Base-by-base conservation (phyloP, 2,888 invertebrate genomes). In the Chouioia cunea region DNA sequence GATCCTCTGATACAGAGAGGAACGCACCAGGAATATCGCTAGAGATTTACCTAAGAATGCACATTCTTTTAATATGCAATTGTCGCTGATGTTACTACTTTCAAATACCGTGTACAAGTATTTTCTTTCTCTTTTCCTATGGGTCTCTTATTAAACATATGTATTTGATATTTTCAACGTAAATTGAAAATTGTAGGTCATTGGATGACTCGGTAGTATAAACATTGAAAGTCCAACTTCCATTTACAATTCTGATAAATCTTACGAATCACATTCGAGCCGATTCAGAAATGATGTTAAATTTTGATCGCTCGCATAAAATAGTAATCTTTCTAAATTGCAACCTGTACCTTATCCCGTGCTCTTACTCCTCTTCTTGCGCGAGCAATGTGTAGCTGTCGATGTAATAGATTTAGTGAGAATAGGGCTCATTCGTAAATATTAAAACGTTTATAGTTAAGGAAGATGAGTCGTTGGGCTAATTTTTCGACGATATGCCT, bases 261-360 rank as follows among this genome's bases (percentile, higher is more conserved):
- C 56, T 56, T 56, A 18, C 18, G 48, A 62, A 56, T 50, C 50
- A 62, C n/a, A 6, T 3, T 1, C 6, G 18, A 67, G 23, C n/a
- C 62, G 47, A 56, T 56, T 62, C 22, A 68, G 57, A 22, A 6
- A 8, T 62, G 54, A 57, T 47, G 56, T 56, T 14, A 63, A 68
- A 69, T 52, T 64, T 58, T 56, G 46, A 64, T 44, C 16, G 2
- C 12, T n/a, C 14, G 15, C 23, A 27, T 16, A 23, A 16, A 15
- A 36, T n/a, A 44, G 15, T 46, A 23, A 54, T 53, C 14, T 15
- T 63, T 63, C 63, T 66, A 71, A 71, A 71, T 71, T 50, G 46
- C 58, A 57, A 71, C 58, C 53, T 57, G 57, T 18, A n/a, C 50
- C 46, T 64, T 18, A 58, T 46, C 36, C 20, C 36, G 36, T 36